phyloP scores from a whole-genome alignment of 2,113 vertebrate genomes.

The Toxostoma redivivum region DNA sequence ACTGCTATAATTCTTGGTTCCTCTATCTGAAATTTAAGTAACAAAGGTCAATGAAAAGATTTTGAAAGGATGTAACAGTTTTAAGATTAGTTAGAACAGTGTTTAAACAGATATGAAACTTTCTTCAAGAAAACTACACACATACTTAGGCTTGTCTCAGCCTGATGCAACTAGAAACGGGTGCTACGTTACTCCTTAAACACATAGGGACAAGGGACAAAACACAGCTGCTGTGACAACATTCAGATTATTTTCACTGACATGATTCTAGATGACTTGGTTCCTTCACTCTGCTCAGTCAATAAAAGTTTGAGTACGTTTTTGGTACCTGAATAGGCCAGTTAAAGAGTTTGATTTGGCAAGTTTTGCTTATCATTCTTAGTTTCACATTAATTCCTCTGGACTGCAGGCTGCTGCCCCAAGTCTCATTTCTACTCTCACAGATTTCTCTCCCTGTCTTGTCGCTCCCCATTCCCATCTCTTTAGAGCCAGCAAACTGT shows the following conservation, averaged over 20 bases:
- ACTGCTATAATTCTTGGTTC: neutral
- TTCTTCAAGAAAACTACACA: fast-evolving
- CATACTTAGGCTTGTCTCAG: neutral
- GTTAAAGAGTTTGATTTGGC: neutral
- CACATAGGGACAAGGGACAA: neutral
- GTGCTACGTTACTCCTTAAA: neutral
- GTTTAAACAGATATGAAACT: neutral
- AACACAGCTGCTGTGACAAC: neutral
- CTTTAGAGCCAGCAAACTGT: neutral
- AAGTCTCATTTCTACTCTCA: neutral
- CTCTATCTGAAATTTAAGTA: neutral
- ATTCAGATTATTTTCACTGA: neutral
- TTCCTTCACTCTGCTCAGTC: neutral
- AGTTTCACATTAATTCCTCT: neutral
- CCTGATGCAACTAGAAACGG: neutral
- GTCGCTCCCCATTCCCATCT: neutral
- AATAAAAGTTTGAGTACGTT: neutral
- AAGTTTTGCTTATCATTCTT: neutral
- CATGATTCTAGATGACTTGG: neutral
- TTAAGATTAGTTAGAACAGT: neutral
- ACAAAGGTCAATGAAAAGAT: neutral
- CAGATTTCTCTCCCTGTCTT: neutral
- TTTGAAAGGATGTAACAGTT: neutral
- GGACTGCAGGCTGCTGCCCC: neutral
- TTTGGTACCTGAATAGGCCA: neutral